These are phyloP conservation scores for Spinus pinus DNA, from an alignment of 2,797 vertebrate species.

Conservation along the genomic window DNA sequence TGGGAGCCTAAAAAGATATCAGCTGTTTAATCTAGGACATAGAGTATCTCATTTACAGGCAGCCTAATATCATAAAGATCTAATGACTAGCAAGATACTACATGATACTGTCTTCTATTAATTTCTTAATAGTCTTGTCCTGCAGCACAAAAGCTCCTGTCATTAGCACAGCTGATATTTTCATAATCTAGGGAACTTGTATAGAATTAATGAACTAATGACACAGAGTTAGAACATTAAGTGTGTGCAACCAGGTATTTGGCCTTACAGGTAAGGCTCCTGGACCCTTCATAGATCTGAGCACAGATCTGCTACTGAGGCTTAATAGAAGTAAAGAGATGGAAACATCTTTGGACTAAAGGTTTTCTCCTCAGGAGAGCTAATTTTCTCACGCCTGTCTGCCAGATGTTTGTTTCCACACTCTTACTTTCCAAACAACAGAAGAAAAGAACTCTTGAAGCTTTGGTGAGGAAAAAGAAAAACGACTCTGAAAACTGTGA, in stretches of 20 bases:
- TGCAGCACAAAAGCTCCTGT: not conserved
- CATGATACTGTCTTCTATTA: not conserved
- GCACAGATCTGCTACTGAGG: not conserved
- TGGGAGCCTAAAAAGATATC: not conserved
- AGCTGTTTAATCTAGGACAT: not conserved
- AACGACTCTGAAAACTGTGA: not conserved
- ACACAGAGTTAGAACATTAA: not conserved
- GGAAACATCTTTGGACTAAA: not conserved
- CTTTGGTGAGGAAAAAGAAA: not conserved
- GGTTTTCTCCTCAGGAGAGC: not conserved
- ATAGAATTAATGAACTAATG: not conserved
- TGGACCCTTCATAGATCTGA: not conserved
- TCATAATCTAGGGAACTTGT: not conserved
- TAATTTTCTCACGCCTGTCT: not conserved
- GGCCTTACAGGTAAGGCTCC: not conserved
- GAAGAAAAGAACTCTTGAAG: not conserved
- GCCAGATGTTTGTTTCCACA: not conserved
- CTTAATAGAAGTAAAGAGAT: not conserved
- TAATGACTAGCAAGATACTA: not conserved
- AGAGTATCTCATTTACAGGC: not conserved
- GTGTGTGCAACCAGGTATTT: not conserved
- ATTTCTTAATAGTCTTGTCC: not conserved
- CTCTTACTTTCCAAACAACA: not conserved
- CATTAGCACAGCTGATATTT: not conserved
- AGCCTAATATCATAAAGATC: not conserved